Evolutionary conservation across 2,888 invertebrate genomes (phyloP).

Genomic region (Melitaea athalia): DNA sequence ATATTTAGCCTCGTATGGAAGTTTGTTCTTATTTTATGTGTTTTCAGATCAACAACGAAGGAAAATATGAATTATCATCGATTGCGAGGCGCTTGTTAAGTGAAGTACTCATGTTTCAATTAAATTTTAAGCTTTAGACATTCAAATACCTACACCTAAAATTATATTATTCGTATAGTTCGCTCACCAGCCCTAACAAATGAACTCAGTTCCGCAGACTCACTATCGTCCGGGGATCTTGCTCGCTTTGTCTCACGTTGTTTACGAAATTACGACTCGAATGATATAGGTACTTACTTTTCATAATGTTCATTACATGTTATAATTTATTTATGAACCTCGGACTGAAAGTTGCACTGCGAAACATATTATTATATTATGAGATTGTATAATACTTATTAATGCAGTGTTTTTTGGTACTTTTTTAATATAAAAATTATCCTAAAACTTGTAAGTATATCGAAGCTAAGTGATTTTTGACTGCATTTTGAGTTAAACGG

Average conservation of each 20-base stretch:
- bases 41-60: no score
- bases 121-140: no score
- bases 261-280: constrained; percentile 26
- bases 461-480: no score
- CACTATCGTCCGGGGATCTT: constrained; percentile 24
- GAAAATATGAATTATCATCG: no score
- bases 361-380: constrained; percentile 2
- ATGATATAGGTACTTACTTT: constrained; percentile 18
- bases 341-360: background rate
- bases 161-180: background rate
- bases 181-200: constrained; percentile 12
- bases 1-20: no score
- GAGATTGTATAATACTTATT: background rate
- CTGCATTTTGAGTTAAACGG: no score
- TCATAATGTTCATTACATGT: constrained; percentile 15
- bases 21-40: no score
- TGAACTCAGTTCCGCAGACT: constrained; percentile 22
- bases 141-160: background rate
- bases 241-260: constrained; percentile 23
- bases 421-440: background rate
- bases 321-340: constrained; percentile 6
- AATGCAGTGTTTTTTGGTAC: background rate
- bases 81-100: no score
- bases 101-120: no score
- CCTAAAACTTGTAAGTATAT: no score